Evolutionary conservation across 2,797 vertebrate species (phyloP).

Genomic region (Lutjanus campechanus): DNA sequence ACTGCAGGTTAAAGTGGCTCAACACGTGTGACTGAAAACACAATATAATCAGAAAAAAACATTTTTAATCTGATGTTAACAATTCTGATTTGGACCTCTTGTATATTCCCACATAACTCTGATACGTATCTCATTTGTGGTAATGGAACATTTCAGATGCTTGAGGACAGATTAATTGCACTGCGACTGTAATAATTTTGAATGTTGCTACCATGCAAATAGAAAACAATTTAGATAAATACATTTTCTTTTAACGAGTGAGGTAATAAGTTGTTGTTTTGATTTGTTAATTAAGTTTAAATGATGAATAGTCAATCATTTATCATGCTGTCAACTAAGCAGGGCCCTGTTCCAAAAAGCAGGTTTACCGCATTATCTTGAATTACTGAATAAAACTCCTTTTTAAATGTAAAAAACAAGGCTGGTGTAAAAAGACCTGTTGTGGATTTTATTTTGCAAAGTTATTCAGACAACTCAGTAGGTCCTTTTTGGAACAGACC

Average conservation of each 20-base stretch:
- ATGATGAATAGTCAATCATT: not conserved
- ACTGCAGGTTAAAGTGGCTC: not conserved
- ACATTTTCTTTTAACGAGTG: not conserved
- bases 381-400: not conserved
- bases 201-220: not conserved
- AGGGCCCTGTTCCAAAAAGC: not conserved
- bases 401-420: not conserved
- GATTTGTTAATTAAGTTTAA: not conserved
- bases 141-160: not conserved
- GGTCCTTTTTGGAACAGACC: not conserved
- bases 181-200: not conserved
- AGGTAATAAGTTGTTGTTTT: not conserved
- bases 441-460: constrained; percentile 26
- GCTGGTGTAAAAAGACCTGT: constrained; percentile 1
- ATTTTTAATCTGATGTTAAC: not conserved
- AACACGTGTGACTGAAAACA: too few species aligned
- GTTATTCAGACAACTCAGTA: constrained; percentile 24
- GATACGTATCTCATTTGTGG: not conserved
- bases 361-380: not conserved
- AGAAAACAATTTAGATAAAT: not conserved
- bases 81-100: constrained; percentile 7
- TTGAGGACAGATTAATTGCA: not conserved
- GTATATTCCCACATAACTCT: not conserved
- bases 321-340: not conserved
- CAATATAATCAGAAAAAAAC: not conserved